phyloP scores from a whole-genome alignment of 2,113 vertebrate species.

The Limnothrissa miodon region DNA sequence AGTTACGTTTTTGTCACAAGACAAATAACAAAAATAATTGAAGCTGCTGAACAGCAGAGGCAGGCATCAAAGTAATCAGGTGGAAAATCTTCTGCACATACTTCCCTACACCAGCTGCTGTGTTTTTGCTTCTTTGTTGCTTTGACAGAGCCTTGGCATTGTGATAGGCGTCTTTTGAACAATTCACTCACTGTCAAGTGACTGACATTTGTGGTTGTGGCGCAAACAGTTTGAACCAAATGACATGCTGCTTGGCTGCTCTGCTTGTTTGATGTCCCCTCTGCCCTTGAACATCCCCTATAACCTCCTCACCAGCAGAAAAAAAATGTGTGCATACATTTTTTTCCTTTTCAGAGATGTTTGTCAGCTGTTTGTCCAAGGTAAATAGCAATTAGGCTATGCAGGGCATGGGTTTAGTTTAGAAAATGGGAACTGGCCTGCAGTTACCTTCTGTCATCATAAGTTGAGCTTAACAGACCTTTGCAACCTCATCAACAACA shows the following conservation, averaged over 20 bases:
- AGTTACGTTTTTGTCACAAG: neutral
- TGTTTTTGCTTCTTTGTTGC: neutral
- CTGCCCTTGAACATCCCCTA: neutral
- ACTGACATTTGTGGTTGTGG: conserved; percentile 12
- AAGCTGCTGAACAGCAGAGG: neutral
- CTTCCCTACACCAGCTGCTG: neutral
- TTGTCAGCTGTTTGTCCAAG: neutral
- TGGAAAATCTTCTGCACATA: neutral
- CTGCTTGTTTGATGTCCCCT: neutral
- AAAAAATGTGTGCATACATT: neutral
- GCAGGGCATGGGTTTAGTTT: neutral
- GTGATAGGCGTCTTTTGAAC: neutral
- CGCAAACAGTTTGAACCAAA: neutral
- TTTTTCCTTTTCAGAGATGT: neutral
- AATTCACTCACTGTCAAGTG: conserved; percentile 17
- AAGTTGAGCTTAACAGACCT: neutral
- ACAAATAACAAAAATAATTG: neutral
- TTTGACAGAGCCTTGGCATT: neutral
- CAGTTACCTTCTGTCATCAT: neutral
- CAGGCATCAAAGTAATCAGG: conserved; percentile 6
- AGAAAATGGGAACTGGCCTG: neutral
- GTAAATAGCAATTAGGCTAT: conserved; percentile 5
- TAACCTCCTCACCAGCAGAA: neutral
- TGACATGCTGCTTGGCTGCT: neutral
- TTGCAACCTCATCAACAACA: too few species aligned